Base-by-base conservation (phyloP, 2,113 vertebrate species). In the Climacteris rufus region DNA sequence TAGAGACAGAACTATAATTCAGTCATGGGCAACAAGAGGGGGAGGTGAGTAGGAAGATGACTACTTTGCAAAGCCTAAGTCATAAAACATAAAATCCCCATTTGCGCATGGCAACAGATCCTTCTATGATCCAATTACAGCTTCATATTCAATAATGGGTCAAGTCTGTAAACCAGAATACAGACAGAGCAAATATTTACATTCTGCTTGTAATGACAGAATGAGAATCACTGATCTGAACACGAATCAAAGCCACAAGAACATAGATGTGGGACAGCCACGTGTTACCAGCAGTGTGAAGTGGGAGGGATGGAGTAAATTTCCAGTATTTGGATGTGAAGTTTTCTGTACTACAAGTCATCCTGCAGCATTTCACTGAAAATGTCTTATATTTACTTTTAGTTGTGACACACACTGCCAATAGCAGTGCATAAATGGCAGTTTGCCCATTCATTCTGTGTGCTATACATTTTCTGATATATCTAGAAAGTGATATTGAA, bases 101-200 rank as follows among this genome's bases (percentile, higher is more conserved):
- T 95, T 89, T 95, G 75, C 68, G 54, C 89, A 35, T 80, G 93
- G 94, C 96, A 92, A 68, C 71, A 77, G 93, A 93, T 87, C 88
- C 68, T 84, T 91, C 80, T 89, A 35, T 96, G 75, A 81, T 79
- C 47, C 80, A 93, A 89, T 96, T 76, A 96, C 94, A 97, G 81
- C 56, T 93, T 93, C 86, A 20, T 83, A 86, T 81, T 94, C 89
- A 95, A 69, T 89, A 91, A 95, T 71, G 88, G 94, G 86, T 94
- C 82, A 94, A 93, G 79, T 90, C 94, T 83, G 83, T 94, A 96
- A 96, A 96, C 97, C 96, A 97, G 96, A 93, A 97, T 95, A 96
- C 86, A 97, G 97, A 94, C 94, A 98, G 97, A 96, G 85, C 96
- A 98, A 98, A 97, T 97, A 97, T 97, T 98, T 97, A 97, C 95